Conservation (phyloP, 2,113 vertebrate species). For the Mystacornis crossleyi region DNA sequence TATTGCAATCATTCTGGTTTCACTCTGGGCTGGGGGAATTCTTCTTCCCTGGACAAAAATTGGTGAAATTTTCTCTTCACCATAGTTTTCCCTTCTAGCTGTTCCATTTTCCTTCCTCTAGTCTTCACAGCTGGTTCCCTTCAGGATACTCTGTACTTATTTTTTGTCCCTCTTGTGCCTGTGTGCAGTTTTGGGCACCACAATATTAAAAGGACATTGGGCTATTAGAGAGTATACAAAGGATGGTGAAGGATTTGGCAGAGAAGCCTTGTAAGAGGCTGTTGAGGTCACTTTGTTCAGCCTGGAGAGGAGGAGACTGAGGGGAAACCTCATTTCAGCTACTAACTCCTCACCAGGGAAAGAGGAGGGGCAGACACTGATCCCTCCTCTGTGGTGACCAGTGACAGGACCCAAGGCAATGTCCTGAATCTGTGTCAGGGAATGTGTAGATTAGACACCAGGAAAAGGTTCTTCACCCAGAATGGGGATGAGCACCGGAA, state of each 20-base stretch:
- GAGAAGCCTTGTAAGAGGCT: not conserved
- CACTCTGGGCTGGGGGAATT: not conserved
- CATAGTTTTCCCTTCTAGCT: not conserved
- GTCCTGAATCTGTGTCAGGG: not conserved
- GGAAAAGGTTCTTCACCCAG: not conserved
- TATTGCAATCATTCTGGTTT: not conserved
- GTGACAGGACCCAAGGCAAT: rapidly evolving
- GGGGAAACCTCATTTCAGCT: not conserved
- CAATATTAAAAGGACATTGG: not conserved
- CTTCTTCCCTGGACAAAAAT: not conserved
- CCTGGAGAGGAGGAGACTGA: not conserved
- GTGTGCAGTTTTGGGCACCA: not conserved
- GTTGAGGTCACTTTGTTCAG: not conserved
- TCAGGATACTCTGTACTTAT: not conserved
- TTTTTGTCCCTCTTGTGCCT: not conserved
- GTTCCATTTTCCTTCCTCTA: not conserved
- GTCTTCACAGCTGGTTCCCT: not conserved
- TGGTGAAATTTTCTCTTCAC: not conserved
- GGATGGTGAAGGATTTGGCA: not conserved
- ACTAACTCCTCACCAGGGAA: rapidly evolving
- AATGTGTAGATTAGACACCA: rapidly evolving
- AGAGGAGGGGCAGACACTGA: not conserved
- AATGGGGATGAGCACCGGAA: not conserved
- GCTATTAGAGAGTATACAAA: not conserved
- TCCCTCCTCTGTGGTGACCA: not conserved